Base-by-base conservation (phyloP, 2,797 vertebrate species). In the Arnoldichthys spilopterus region DNA sequence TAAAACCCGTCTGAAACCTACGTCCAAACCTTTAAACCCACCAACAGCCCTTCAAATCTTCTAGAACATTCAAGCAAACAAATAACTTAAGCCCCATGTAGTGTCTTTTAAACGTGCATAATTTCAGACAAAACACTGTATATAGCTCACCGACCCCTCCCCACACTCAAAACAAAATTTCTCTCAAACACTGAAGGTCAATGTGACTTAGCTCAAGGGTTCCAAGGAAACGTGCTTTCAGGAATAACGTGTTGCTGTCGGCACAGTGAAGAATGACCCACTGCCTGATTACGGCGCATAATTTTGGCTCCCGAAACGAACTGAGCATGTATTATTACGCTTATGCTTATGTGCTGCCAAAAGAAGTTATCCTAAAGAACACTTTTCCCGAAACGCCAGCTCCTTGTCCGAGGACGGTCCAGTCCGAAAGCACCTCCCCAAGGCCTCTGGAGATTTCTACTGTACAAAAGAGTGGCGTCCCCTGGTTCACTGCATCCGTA, bases 391-490 rank as follows among this genome's bases (percentile, higher is more conserved):
- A 66, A 66, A 11, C 6, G 26, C 13, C 11, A 49, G 18, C 20
- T 43, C 40, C 40, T 45, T 15, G 6, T 69, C 45, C 45, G 16
- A 18, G 26, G 26, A n/a, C n/a, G 24, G 45, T 69, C 61, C 43
- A 40, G 69, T 77, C 70, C 26, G 12, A 82, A 58, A 82, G 56
- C 76, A 74, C 70, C 77, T 30, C 49, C 49, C 20, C 20, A 53
- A 74, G 68, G 74, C 61, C 67, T 37, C n/a, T 9, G 13, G 26
- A 20, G 24, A 43, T 20, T 43, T 58, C 0, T 28, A 58, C 7
- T n/a, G n/a, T n/a, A n/a, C n/a, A 49, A 28, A 49, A 0, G 32
- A 37, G 62, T 22, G 62, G 34, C 32, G 2, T 22, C 32, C 32
- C 7, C 9, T 64, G 28, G 2, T 22, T 20, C 32, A 12, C 9